phyloP scores from a whole-genome alignment of 2,888 invertebrate genomes.

The Adineta ricciae region DNA sequence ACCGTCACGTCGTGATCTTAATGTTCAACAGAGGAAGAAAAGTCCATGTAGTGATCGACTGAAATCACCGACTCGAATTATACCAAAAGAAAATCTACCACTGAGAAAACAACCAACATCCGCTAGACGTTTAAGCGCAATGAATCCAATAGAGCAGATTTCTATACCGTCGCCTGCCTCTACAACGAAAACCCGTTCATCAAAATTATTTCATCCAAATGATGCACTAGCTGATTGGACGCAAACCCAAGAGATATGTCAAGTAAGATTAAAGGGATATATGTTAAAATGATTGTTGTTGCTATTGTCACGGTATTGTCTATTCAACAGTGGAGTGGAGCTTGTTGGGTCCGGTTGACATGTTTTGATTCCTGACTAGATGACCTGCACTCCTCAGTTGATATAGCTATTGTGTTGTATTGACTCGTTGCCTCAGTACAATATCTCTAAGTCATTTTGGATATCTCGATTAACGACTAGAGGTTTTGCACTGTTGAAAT shows the following conservation, averaged over 20 bases:
- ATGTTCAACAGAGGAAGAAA: background rate
- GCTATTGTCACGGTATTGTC: background rate
- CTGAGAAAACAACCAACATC: background rate
- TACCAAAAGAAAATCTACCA: constrained; percentile 4
- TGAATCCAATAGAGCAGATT: background rate
- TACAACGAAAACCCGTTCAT: background rate
- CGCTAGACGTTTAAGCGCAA: background rate
- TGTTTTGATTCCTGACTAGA: constrained; percentile 6
- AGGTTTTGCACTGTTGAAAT: constrained; percentile 19
- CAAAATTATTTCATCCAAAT: constrained; percentile 21
- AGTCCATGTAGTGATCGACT: background rate
- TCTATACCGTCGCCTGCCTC: too few relatives aligned
- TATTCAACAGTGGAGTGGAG: constrained; percentile 1
- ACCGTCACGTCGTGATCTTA: background rate
- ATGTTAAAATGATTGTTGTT: background rate
- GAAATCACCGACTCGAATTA: background rate
- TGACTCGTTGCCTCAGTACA: background rate
- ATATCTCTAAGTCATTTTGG: background rate
- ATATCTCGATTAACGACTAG: background rate
- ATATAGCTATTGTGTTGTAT: background rate
- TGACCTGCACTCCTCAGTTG: constrained; percentile 4
- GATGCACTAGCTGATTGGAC: background rate
- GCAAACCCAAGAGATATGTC: background rate
- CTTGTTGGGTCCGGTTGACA: background rate
- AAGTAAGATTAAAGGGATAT: background rate